A percentile compares a stretch with the other conserved stretches of the same genome.
Evolutionary conservation across 2,797 vertebrate species (phyloP).

Genomic region (Meda fulgida): DNA sequence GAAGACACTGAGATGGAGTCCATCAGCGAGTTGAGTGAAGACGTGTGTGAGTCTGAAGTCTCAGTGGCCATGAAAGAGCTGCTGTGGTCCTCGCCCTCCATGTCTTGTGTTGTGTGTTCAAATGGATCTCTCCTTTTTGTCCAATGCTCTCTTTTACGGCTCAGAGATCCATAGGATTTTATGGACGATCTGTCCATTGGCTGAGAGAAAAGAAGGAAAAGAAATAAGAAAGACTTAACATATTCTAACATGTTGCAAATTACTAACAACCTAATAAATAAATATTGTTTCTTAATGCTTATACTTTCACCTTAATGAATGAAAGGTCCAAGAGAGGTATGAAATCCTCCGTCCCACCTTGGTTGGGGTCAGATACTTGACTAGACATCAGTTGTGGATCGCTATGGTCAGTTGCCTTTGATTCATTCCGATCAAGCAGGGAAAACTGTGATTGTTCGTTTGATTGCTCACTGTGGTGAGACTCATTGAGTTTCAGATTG

Average conservation of each 20-base stretch:
- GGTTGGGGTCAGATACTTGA: slow-evolving; percentile 12
- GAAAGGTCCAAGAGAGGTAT: slow-evolving; percentile 46
- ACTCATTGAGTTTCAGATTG: not conserved
- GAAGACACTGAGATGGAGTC: slow-evolving; percentile 72
- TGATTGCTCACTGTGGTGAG: not conserved
- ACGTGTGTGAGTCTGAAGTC: slow-evolving; percentile 39
- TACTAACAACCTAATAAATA: not conserved
- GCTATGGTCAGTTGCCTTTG: not conserved
- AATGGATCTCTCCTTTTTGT: not conserved
- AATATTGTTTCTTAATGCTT: no score
- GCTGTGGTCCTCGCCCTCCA: slow-evolving; percentile 48
- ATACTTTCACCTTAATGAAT: slow-evolving; percentile 53
- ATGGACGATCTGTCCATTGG: slow-evolving; percentile 11
- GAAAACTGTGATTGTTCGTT: not conserved
- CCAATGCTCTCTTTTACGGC: slow-evolving; percentile 29
- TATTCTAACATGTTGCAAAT: not conserved
- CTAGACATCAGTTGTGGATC: not conserved
- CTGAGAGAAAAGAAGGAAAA: slow-evolving; percentile 16
- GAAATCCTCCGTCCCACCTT: slow-evolving; percentile 10
- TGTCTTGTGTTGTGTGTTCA: slow-evolving; percentile 16
- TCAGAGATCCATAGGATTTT: slow-evolving; percentile 5
- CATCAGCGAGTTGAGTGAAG: slow-evolving; percentile 43
- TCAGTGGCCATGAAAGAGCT: slow-evolving; percentile 24
- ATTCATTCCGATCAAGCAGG: not conserved
- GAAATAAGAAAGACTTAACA: not conserved